Evolutionary conservation across 2,888 invertebrate species (phyloP).

Genomic region (Torymus auratus): DNA sequence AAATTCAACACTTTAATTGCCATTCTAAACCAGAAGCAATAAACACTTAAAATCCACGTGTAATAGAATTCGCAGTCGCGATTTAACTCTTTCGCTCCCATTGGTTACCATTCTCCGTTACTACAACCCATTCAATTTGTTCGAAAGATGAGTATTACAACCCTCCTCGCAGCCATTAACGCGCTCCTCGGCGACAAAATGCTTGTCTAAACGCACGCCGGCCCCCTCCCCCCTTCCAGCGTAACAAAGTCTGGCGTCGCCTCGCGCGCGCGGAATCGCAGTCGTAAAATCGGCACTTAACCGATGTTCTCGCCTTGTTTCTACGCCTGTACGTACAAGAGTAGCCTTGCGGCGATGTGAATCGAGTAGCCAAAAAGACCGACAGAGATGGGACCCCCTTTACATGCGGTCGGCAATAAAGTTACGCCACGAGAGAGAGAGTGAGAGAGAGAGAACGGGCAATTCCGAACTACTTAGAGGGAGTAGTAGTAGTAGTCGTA

Average conservation of each 20-base stretch:
- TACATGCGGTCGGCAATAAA: conserved; percentile 38
- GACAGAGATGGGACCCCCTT: conserved; percentile 7
- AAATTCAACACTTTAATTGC: too few species aligned
- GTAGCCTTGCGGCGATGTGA: too few species aligned
- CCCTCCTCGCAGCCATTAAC: conserved; percentile 27
- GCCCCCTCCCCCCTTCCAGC: not conserved
- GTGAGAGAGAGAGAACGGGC: not conserved
- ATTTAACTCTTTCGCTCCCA: too few species aligned
- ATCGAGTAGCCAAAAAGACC: conserved; percentile 3
- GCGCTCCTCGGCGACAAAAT: too few species aligned
- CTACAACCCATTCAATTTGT: conserved; percentile 31
- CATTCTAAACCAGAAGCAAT: too few species aligned
- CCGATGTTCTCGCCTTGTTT: conserved; percentile 45
- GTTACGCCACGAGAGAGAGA: conserved; percentile 19
- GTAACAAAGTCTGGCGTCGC: conserved; percentile 32
- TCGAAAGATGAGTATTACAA: conserved; percentile 35
- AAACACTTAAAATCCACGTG: too few species aligned
- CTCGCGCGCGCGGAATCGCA: conserved; percentile 19
- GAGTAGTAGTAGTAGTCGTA: conserved; percentile 43
- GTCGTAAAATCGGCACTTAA: conserved; percentile 52
- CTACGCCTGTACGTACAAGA: conserved; percentile 8
- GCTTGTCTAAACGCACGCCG: not conserved
- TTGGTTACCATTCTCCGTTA: not conserved
- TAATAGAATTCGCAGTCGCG: too few species aligned
- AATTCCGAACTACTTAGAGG: conserved; percentile 54